Evolutionary conservation across 2,888 invertebrate genomes (phyloP), one percentile per base, ranked within the genome.

Genomic region (Drosophila tripunctata): DNA sequence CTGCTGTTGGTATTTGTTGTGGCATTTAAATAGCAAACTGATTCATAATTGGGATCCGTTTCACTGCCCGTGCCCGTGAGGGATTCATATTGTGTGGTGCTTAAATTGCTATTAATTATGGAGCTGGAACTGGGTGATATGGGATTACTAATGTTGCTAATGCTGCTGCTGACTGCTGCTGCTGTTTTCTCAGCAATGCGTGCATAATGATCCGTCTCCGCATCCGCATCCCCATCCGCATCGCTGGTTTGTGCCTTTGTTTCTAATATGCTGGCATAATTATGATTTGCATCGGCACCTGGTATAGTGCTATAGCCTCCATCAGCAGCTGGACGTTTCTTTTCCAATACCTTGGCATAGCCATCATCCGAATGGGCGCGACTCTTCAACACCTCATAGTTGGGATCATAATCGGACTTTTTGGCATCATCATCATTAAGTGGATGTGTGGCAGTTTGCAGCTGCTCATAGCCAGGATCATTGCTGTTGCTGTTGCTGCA

Each of bases 11-110:
- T 61, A 27, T 67, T 48, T 6, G 78, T 47, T 36, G 67, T 71
- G 6, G 88, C 71, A 63, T 94, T 94, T 80, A 94, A 93, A 90
- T 95, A 96, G 75, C 95, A 95, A 0, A 96, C 96, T 72, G 95
- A 96, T 89, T 96, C 96, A 84, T 96, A 96, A 89, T 96, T 96
- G 0, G 96, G 96, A 92, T 96, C 96, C 0, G 94, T 94, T 89
- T 96, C 96, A 86, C 95, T 96, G 70, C 94, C 95, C 0, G 94
- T 94, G 69, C 94, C 95, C 0, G 94, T 94, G 93, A 96, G 94
- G 1, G 95, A 95, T 88, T 96, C 96, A 87, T 96, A 96, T 90
- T 96, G 95, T 3, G 93, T 93, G 12, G 75, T 80, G 66, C 67
- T 67, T 24, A 67, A 15, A 27, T 36, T 36, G 43, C 45, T 61